Evolutionary conservation across 2,888 invertebrate species (phyloP).

Genomic region (Deilephila porcellus): DNA sequence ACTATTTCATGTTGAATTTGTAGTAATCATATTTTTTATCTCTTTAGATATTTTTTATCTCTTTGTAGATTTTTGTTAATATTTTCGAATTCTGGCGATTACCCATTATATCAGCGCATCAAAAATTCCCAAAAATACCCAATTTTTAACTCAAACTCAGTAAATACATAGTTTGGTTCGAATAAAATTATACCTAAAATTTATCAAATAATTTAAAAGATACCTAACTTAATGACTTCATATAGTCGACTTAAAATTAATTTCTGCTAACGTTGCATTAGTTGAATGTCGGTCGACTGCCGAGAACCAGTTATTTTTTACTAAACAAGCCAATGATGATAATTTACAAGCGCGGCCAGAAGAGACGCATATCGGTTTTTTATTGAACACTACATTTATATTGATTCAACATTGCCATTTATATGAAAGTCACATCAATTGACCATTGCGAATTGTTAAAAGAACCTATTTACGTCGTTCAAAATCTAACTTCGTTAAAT

Average conservation of each 20-base stretch:
- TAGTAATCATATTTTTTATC: no score
- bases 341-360: neutral
- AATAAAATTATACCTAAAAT: neutral
- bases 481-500: slow-evolving; percentile 18
- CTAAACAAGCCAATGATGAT: slow-evolving; percentile 12
- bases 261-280: slow-evolving; percentile 13
- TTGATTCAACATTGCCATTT: slow-evolving; percentile 24
- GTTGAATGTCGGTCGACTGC: slow-evolving; percentile 29
- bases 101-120: no score
- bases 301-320: slow-evolving; percentile 20
- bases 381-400: slow-evolving; percentile 26
- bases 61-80: no score
- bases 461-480: neutral
- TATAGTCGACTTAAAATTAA: neutral
- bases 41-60: no score
- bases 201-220: neutral
- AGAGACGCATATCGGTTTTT: neutral
- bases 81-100: no score
- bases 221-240: neutral
- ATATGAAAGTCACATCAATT: slow-evolving; percentile 30
- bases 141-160: no score
- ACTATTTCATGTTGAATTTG: no score
- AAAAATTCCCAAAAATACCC: no score
- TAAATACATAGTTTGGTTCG: neutral
- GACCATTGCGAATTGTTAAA: slow-evolving; percentile 27